A percentile compares a stretch with the other conserved stretches of the same genome.
These are phyloP conservation scores for Crotalus tigris DNA, from an alignment of 2,113 vertebrate genomes.

Conservation along the genomic window DNA sequence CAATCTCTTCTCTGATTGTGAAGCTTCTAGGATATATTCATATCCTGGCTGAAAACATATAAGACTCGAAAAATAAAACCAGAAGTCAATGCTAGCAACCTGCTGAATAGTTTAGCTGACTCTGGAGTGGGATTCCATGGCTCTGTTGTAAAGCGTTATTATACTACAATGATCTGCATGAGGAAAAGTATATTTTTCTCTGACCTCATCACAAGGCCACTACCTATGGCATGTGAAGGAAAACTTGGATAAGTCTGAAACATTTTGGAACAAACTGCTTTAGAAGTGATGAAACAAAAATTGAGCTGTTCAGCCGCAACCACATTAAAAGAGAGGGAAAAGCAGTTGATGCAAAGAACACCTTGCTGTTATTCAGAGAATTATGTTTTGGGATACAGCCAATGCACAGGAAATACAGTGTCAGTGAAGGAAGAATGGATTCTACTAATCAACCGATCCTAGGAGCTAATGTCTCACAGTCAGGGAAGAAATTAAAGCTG, in stretches of 20 bases:
- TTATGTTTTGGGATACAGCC: background rate
- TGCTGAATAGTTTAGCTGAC: background rate
- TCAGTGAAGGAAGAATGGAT: background rate
- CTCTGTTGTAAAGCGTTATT: background rate
- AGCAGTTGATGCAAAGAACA: background rate
- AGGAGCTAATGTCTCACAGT: background rate
- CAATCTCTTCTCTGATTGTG: background rate
- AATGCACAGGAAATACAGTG: background rate
- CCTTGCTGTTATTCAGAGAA: background rate
- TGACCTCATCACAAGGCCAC: background rate
- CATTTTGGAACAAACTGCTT: background rate
- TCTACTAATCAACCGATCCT: background rate
- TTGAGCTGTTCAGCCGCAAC: background rate
- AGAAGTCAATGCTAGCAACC: background rate
- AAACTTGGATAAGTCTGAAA: background rate
- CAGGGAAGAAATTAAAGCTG: background rate
- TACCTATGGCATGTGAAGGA: background rate
- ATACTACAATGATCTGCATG: background rate
- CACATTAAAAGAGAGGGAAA: background rate
- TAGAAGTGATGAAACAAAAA: background rate
- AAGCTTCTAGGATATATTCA: background rate
- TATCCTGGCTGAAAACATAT: background rate
- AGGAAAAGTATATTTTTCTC: background rate
- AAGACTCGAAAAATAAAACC: background rate
- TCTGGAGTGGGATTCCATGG: background rate